phyloP scores from a whole-genome alignment of 1,140 invertebrate species.

The Leptopilina clavipes region DNA sequence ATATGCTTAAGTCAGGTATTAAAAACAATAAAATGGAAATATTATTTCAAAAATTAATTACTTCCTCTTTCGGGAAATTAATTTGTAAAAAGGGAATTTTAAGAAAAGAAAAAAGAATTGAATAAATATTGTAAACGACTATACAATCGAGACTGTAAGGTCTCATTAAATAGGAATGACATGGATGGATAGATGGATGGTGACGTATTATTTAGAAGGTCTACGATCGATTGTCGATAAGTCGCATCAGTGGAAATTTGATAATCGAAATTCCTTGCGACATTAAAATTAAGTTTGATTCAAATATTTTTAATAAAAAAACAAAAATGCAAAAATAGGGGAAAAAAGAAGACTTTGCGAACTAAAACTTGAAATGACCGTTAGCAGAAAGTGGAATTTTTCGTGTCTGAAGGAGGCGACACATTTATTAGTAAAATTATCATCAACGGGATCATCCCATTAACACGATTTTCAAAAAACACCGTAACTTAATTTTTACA shows the following conservation, averaged over 20 bases:
- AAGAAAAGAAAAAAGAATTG: background rate
- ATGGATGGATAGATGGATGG: too few species aligned
- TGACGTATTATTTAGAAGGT: background rate
- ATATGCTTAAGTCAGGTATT: background rate
- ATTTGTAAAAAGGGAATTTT: background rate
- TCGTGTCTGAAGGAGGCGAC: background rate
- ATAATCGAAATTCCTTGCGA: background rate
- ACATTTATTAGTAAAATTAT: background rate
- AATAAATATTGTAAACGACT: background rate
- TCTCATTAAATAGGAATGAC: background rate
- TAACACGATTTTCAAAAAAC: too few species aligned
- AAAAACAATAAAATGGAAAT: background rate
- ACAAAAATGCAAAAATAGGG: too few species aligned
- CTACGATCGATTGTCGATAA: background rate
- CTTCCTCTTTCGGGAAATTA: background rate
- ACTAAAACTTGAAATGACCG: too few species aligned
- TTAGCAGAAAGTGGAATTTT: constrained; percentile 15
- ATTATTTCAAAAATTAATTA: background rate
- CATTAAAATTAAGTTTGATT: background rate
- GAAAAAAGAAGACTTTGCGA: too few species aligned
- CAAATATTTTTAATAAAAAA: too few species aligned
- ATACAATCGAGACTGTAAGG: constrained; percentile 7
- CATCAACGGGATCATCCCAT: too few species aligned
- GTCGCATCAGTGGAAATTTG: background rate
- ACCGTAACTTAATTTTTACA: too few species aligned